Base-by-base conservation (phyloP, 1,140 invertebrate species). In the Drosophila grimshawi region DNA sequence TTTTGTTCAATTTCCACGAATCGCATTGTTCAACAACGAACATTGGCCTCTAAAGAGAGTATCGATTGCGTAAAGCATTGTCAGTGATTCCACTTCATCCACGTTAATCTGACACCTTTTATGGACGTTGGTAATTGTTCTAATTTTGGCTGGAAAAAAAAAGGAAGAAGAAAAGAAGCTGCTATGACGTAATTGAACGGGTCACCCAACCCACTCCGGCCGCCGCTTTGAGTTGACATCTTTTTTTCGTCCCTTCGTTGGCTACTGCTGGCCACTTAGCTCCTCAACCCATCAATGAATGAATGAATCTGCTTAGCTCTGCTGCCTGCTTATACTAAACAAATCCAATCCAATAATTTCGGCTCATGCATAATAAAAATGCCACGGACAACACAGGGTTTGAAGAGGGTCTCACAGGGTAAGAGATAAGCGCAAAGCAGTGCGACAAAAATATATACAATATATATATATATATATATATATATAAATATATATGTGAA, bases 281-380 rank as follows among this genome's bases (percentile, higher is more conserved):
- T 68, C 29, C 30, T 55, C 49, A 56, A 29, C 43, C 39, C 30
- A 35, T 8, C 5, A 6, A 5, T 3, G 8, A 39, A 39, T 39
- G 10, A 3, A 19, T 19, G 29, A 57, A 53, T 32, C 56, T 55
- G 70, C 70, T 55, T 60, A 60, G 55, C 56, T 53, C 29, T 39
- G 56, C 65, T 69, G 51, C 30, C 57, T 61, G 64, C 56, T 73
- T 69, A 46, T 68, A 74, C 70, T 75, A 70, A 70, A 63, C 72
- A 64, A 78, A 67, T 71, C 57, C 69, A 61, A 82, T 74, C 41
- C 80, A 70, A 78, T 66, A 68, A 74, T 75, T 75, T 75, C 66
- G 59, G 72, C 56, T 70, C 66, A 57, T 68, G 60, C 61, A 81
- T 81, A 80, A 76, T 70, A 83, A 65, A 77, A 77, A 76, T 69